phyloP scores from a whole-genome alignment of 1,140 invertebrate genomes.

The Cyclina sinensis region DNA sequence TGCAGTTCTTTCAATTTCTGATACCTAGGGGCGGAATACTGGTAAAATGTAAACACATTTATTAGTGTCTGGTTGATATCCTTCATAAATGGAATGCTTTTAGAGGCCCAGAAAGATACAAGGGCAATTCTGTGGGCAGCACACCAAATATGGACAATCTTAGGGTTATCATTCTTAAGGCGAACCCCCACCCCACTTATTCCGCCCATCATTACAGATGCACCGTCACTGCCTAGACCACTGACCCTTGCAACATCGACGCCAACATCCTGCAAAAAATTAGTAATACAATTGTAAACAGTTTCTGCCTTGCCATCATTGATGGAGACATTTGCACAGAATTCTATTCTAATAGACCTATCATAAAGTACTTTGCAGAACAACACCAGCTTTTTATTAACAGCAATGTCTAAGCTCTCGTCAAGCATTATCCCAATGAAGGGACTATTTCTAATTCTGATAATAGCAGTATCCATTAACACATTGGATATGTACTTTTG shows the following conservation, averaged over 20 bases:
- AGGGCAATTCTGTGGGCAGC: background rate
- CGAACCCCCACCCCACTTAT: background rate
- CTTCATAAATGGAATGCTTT: background rate
- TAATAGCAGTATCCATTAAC: background rate
- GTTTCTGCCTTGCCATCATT: background rate
- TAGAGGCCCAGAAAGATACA: background rate
- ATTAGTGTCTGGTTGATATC: background rate
- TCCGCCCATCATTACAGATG: background rate
- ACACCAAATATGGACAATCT: background rate
- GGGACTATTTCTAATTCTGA: slow-evolving; percentile 6
- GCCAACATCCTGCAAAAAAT: background rate
- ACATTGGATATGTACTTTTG: slow-evolving; percentile 1
- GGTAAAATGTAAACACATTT: background rate
- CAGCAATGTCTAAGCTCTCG: slow-evolving; percentile 29
- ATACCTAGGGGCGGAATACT: background rate
- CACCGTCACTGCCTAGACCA: background rate
- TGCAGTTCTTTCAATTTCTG: background rate
- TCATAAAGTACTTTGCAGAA: slow-evolving; percentile 1
- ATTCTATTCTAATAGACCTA: background rate
- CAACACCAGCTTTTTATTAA: slow-evolving; percentile 43
- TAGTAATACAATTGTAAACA: background rate
- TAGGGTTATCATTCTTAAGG: background rate
- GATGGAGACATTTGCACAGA: background rate
- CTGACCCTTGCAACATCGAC: background rate
- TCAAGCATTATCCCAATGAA: slow-evolving; percentile 42